Conservation (phyloP, 2,888 invertebrate species). For the Hololepta plana region DNA sequence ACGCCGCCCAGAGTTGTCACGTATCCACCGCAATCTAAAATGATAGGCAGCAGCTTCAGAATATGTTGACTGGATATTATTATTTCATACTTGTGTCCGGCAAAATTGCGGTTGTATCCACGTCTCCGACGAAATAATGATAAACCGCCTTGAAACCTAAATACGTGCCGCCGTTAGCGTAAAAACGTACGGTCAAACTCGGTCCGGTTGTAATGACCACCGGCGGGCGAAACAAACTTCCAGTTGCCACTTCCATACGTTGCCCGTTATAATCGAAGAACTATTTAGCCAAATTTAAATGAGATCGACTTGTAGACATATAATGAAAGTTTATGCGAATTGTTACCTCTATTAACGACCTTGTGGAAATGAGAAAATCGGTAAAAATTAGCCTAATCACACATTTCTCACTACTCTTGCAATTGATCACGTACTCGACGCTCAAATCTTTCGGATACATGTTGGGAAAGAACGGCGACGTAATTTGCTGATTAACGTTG, state of each 20-base stretch:
- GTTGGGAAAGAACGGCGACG: conserved; percentile 49
- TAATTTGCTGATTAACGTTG: conserved; percentile 31
- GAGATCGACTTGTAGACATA: too few species aligned
- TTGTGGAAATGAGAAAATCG: conserved; percentile 45
- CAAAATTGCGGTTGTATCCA: conserved; percentile 12
- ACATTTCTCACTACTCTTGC: conserved; percentile 31
- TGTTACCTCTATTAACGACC: conserved; percentile 48
- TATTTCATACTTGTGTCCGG: conserved; percentile 9
- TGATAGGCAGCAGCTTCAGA: conserved; percentile 3
- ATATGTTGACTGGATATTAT: too few species aligned
- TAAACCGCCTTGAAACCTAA: conserved; percentile 46
- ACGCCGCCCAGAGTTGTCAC: conserved; percentile 52
- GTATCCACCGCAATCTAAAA: conserved; percentile 48
- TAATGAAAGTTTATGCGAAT: too few species aligned
- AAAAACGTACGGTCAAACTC: conserved; percentile 42
- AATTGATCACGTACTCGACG: conserved; percentile 43
- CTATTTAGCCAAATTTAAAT: conserved; percentile 21
- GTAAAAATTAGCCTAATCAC: conserved; percentile 43
- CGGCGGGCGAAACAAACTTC: conserved; percentile 48
- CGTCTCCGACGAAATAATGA: conserved; percentile 23
- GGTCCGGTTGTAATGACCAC: conserved; percentile 45
- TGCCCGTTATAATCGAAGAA: conserved; percentile 51
- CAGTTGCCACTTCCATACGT: conserved; percentile 43
- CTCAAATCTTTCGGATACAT: conserved; percentile 47
- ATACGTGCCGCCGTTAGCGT: conserved; percentile 49